A percentile compares a stretch with the other conserved stretches of the same genome.
Conservation (phyloP, 2,888 invertebrate genomes). For the Lochmaea crataegi region DNA sequence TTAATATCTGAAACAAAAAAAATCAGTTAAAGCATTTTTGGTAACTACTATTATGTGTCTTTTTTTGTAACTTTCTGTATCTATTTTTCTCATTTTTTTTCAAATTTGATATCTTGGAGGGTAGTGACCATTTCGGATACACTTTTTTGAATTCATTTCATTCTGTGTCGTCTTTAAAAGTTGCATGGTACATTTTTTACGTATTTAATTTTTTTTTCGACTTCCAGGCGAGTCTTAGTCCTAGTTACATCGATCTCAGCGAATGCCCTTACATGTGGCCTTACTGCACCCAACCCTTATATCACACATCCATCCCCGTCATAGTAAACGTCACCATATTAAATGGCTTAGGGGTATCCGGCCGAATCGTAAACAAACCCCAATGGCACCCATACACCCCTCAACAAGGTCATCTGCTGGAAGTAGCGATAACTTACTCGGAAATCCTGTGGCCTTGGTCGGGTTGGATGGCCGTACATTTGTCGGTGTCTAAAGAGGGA, state of each 20-base stretch:
- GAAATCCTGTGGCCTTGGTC: slow-evolving; percentile 96
- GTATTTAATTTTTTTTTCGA: neutral
- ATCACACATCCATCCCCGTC: slow-evolving; percentile 86
- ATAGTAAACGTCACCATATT: slow-evolving; percentile 94
- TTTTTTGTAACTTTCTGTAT: too few relatives aligned
- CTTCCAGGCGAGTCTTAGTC: slow-evolving; percentile 72
- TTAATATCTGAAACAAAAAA: slow-evolving; percentile 18
- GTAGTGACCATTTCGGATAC: too few relatives aligned
- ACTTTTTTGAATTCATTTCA: too few relatives aligned
- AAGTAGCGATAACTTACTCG: slow-evolving; percentile 82
- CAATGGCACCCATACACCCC: slow-evolving; percentile 91
- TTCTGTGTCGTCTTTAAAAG: too few relatives aligned
- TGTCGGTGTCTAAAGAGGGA: slow-evolving; percentile 75
- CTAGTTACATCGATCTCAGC: slow-evolving; percentile 91
- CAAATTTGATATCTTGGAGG: too few relatives aligned
- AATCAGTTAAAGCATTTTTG: too few relatives aligned
- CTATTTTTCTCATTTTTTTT: too few relatives aligned
- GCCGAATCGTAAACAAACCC: slow-evolving; percentile 77
- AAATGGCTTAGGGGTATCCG: slow-evolving; percentile 93
- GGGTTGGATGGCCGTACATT: slow-evolving; percentile 89
- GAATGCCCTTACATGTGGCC: slow-evolving; percentile 99
- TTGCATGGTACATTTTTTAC: too few relatives aligned
- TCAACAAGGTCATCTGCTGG: slow-evolving; percentile 78
- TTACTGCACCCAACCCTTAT: slow-evolving; percentile 95
- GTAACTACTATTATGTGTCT: too few relatives aligned